phyloP scores from a whole-genome alignment of 2,888 invertebrate species.

The Macrophya annulata region DNA sequence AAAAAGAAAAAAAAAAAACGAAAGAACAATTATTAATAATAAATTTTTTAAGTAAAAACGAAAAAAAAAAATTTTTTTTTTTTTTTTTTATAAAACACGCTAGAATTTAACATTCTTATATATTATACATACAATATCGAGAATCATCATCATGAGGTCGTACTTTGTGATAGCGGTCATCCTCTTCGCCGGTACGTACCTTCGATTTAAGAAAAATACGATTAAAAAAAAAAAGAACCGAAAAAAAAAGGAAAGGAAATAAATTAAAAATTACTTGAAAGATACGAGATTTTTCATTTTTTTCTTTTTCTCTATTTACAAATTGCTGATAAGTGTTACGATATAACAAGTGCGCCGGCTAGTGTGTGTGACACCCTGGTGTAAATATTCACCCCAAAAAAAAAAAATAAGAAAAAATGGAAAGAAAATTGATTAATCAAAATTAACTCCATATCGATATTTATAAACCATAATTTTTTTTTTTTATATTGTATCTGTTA shows the following conservation, averaged over 20 bases:
- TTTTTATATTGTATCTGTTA: too few species aligned
- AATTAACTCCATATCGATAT: too few species aligned
- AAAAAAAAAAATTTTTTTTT: too few species aligned
- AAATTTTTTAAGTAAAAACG: neutral
- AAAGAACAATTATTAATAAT: neutral
- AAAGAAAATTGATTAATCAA: too few species aligned
- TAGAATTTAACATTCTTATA: neutral
- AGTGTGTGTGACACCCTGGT: slow-evolving; percentile 39
- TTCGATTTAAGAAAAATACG: neutral
- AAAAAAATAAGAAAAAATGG: slow-evolving; percentile 45
- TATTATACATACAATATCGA: slow-evolving; percentile 6
- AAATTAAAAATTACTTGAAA: too few species aligned
- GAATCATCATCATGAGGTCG: slow-evolving; percentile 74
- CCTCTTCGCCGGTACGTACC: slow-evolving; percentile 78
- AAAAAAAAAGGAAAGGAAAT: too few species aligned
- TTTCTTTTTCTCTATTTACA: too few species aligned
- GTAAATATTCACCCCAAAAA: neutral
- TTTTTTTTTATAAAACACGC: neutral
- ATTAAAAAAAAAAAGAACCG: neutral
- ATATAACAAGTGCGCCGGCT: slow-evolving; percentile 16
- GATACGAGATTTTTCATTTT: too few species aligned
- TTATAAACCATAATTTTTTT: too few species aligned
- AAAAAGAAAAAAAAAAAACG: neutral
- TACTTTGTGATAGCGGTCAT: slow-evolving; percentile 77
- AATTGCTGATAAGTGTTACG: slow-evolving; percentile 1